Conservation (phyloP, 2,113 vertebrate genomes). For the Lepus americanus region DNA sequence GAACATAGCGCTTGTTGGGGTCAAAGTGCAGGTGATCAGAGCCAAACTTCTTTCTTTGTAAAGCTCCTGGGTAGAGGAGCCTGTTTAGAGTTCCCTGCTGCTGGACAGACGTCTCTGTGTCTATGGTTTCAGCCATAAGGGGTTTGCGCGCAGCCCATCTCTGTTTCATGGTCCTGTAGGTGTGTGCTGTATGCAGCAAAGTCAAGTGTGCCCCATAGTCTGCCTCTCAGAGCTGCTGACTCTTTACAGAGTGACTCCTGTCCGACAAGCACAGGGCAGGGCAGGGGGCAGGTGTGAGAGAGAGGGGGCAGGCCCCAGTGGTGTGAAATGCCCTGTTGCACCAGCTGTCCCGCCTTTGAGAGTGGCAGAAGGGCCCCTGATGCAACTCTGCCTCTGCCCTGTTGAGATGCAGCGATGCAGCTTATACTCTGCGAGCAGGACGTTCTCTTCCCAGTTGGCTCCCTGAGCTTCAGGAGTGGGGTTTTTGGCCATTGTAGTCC, state of each 20-base stretch:
- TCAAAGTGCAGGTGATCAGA: not conserved
- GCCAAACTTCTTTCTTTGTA: conserved; percentile 29
- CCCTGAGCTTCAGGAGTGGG: conserved; percentile 15
- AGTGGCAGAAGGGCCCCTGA: not conserved
- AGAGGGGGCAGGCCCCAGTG: not conserved
- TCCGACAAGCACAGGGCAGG: not conserved
- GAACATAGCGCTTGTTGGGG: not conserved
- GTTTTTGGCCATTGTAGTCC: conserved; percentile 45
- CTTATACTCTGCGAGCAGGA: not conserved
- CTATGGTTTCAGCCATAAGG: no score
- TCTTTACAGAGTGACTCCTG: not conserved
- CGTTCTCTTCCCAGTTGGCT: conserved; percentile 13
- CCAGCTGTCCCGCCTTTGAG: not conserved
- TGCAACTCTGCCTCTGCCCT: no score
- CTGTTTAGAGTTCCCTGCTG: not conserved
- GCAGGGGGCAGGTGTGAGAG: not conserved
- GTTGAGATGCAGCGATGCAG: not conserved
- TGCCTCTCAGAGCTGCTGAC: not conserved
- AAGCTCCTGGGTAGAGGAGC: not conserved
- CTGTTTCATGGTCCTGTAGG: not conserved
- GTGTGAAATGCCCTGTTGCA: not conserved
- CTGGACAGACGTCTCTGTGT: no score
- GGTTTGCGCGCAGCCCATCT: not conserved
- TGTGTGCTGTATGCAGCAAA: not conserved
- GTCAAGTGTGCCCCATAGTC: not conserved